Conservation (phyloP, 1,140 invertebrate species). For the Mizuhopecten yessoensis region DNA sequence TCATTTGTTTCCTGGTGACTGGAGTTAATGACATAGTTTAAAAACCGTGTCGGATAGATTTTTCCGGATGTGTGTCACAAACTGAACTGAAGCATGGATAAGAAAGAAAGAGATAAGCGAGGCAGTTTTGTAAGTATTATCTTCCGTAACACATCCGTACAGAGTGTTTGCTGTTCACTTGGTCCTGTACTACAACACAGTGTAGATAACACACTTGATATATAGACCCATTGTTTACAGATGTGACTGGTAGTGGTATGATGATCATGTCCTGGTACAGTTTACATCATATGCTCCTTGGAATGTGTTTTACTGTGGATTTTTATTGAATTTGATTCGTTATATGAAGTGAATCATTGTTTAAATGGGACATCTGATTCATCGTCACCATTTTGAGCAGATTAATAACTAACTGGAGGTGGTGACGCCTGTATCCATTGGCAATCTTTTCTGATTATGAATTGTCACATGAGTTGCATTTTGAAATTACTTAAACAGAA, state of each 20-base stretch:
- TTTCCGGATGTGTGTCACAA: constrained; percentile 37
- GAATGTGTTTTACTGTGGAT: not conserved
- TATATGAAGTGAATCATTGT: not conserved
- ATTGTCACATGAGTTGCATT: too few relatives aligned
- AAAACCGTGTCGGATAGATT: constrained; percentile 8
- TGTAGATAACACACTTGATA: not conserved
- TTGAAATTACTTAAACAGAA: too few relatives aligned
- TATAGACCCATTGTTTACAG: not conserved
- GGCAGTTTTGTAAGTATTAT: constrained; percentile 34
- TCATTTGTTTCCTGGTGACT: constrained; percentile 13
- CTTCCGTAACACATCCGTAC: not conserved
- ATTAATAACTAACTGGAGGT: not conserved
- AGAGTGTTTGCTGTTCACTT: not conserved
- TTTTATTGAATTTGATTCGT: not conserved
- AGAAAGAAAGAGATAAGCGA: constrained; percentile 34
- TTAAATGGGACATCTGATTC: not conserved
- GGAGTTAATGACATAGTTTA: constrained; percentile 28
- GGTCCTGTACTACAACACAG: not conserved
- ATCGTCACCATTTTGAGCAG: not conserved
- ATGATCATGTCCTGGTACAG: not conserved
- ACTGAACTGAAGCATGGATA: constrained; percentile 38
- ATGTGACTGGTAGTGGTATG: not conserved
- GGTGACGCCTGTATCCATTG: not conserved
- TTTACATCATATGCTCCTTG: not conserved
- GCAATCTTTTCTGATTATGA: too few relatives aligned